phyloP scores from a whole-genome alignment of 2,888 invertebrate genomes.

The Epinotia ramella region DNA sequence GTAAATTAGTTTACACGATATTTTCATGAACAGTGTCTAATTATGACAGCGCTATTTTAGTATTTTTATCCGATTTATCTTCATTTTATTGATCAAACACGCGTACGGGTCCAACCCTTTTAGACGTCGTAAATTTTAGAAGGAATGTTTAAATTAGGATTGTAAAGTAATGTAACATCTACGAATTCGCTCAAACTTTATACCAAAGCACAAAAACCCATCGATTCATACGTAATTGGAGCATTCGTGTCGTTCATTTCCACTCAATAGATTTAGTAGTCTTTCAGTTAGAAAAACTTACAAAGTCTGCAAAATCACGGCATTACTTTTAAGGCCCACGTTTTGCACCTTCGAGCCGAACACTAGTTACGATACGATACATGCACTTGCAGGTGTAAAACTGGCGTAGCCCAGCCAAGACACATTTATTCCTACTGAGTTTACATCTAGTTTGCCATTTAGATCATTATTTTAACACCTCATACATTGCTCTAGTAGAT shows the following conservation, averaged over 20 bases:
- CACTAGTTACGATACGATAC: neutral
- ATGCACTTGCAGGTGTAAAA: conserved; percentile 33
- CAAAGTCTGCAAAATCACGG: conserved; percentile 72
- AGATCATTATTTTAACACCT: conserved; percentile 58
- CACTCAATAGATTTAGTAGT: conserved; percentile 82
- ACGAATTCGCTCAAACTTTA: conserved; percentile 84
- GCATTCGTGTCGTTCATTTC: conserved; percentile 75
- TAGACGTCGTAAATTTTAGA: conserved; percentile 81
- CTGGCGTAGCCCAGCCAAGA: conserved; percentile 39
- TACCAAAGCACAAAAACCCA: conserved; percentile 85
- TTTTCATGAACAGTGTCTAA: conserved; percentile 67
- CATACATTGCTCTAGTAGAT: conserved; percentile 67
- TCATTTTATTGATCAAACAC: conserved; percentile 76
- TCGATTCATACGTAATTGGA: conserved; percentile 80
- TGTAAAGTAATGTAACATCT: conserved; percentile 78
- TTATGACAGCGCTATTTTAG: conserved; percentile 73
- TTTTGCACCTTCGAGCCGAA: conserved; percentile 37
- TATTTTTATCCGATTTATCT: conserved; percentile 65
- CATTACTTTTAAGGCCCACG: conserved; percentile 26
- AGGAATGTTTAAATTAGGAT: conserved; percentile 82
- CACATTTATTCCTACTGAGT: conserved; percentile 29
- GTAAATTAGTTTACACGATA: conserved; percentile 73
- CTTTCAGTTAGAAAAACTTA: conserved; percentile 83
- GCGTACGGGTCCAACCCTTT: conserved; percentile 84
- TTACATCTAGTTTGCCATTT: conserved; percentile 70